Percentiles rank a stretch among this genome's conserved stretches.
Evolutionary conservation across 2,797 vertebrate genomes (phyloP).

Genomic region (Ispidina picta): DNA sequence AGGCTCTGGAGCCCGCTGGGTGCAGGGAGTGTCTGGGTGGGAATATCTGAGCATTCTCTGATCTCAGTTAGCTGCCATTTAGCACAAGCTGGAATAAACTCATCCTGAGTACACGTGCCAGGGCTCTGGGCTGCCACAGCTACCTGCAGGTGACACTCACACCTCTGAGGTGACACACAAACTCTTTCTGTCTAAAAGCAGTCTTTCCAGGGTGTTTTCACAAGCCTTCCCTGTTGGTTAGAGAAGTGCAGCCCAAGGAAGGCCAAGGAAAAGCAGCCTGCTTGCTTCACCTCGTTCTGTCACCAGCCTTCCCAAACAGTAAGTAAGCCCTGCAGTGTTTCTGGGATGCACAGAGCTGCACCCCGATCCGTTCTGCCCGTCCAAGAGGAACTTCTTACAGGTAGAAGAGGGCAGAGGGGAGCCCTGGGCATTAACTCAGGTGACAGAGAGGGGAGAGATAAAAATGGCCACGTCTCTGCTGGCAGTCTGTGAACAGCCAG

Average conservation of each 20-base stretch:
- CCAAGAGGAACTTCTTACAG: constrained; percentile 4
- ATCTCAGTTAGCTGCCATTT: not conserved
- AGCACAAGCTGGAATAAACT: not conserved
- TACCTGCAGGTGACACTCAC: not conserved
- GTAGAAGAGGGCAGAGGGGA: not conserved
- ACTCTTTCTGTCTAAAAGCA: not conserved
- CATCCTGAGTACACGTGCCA: not conserved
- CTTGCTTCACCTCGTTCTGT: not conserved
- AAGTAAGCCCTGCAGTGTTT: not conserved
- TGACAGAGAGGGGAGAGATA: not conserved
- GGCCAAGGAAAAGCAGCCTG: not conserved
- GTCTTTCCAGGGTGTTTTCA: not conserved
- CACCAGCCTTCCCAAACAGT: not conserved
- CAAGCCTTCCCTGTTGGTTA: not conserved
- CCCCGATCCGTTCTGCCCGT: not conserved
- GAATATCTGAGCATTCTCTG: not conserved
- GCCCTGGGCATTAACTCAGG: constrained; percentile 2
- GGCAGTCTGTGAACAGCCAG: not conserved
- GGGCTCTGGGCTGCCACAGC: not conserved
- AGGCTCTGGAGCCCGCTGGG: not conserved
- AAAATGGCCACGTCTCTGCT: constrained; percentile 9
- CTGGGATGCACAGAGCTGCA: constrained; percentile 4
- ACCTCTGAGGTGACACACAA: not conserved
- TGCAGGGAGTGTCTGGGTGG: not conserved
- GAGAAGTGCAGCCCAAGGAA: not conserved